Evolutionary conservation across 2,797 vertebrate genomes (phyloP).

Genomic region (Okamejei kenojei): DNA sequence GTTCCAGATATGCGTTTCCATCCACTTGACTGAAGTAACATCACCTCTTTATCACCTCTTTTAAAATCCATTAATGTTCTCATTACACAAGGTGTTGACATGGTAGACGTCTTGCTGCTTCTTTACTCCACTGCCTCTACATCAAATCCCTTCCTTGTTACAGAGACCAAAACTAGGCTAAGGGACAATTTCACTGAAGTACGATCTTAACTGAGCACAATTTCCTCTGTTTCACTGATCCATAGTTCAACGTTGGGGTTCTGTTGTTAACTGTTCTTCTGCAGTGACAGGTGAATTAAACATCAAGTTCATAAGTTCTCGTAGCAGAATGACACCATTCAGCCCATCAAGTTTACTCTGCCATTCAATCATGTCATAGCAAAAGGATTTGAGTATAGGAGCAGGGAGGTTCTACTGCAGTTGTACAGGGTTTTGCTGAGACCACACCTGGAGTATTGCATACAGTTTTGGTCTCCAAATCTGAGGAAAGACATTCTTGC

Average conservation of each 20-base stretch:
- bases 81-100: no score
- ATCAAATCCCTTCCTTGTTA: background rate
- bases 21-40: background rate
- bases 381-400: no score
- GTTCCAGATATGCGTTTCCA: background rate
- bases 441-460: no score
- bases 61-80: background rate
- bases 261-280: background rate
- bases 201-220: background rate
- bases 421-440: no score
- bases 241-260: background rate
- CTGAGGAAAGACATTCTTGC: no score
- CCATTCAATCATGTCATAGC: no score
- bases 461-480: no score
- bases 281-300: background rate
- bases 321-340: no score
- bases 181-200: no score
- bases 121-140: background rate
- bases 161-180: background rate
- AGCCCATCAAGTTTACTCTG: no score
- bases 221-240: background rate
- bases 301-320: background rate
- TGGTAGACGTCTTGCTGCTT: background rate
- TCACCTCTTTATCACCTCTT: background rate
- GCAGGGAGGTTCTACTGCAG: no score